phyloP scores from a whole-genome alignment of 1,140 invertebrate species.

The Drepana arcuata region DNA sequence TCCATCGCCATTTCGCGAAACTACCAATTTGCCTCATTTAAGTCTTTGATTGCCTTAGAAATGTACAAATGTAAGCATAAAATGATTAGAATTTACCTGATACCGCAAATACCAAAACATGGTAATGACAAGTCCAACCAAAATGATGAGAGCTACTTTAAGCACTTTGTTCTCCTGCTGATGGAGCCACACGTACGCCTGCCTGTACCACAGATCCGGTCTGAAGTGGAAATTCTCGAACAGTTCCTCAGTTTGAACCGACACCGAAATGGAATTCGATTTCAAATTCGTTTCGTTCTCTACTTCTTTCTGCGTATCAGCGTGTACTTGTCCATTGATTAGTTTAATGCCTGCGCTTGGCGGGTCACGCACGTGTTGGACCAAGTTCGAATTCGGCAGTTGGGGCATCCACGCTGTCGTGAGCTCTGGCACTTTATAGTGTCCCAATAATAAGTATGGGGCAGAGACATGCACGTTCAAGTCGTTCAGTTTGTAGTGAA shows the following conservation, averaged over 20 bases:
- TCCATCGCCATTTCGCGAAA: too few relatives aligned
- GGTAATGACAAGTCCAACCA: slow-evolving; percentile 76
- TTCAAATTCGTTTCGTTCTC: slow-evolving; percentile 63
- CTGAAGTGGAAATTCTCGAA: slow-evolving; percentile 41
- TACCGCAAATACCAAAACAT: slow-evolving; percentile 82
- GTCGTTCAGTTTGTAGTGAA: slow-evolving; percentile 63
- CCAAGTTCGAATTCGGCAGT: slow-evolving; percentile 40
- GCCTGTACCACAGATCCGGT: slow-evolving; percentile 54
- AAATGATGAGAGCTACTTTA: slow-evolving; percentile 77
- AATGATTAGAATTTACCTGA: slow-evolving; percentile 54
- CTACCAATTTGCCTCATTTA: too few relatives aligned
- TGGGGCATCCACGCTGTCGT: slow-evolving; percentile 50
- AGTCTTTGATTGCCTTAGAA: neutral
- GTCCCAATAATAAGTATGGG: slow-evolving; percentile 74
- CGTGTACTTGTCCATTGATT: slow-evolving; percentile 45
- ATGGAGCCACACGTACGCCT: slow-evolving; percentile 73
- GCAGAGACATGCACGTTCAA: slow-evolving; percentile 52
- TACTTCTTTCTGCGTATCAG: slow-evolving; percentile 36
- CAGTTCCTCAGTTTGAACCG: slow-evolving; percentile 63
- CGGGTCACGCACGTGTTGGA: slow-evolving; percentile 19
- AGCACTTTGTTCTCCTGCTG: slow-evolving; percentile 80
- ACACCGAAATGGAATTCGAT: slow-evolving; percentile 48
- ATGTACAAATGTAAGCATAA: neutral
- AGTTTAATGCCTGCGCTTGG: slow-evolving; percentile 39
- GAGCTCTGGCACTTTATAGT: slow-evolving; percentile 86